Evolutionary conservation across 2,888 invertebrate genomes (phyloP), one percentile per base, ranked within the genome.

Genomic region (Drosophila cyrtoloma): DNA sequence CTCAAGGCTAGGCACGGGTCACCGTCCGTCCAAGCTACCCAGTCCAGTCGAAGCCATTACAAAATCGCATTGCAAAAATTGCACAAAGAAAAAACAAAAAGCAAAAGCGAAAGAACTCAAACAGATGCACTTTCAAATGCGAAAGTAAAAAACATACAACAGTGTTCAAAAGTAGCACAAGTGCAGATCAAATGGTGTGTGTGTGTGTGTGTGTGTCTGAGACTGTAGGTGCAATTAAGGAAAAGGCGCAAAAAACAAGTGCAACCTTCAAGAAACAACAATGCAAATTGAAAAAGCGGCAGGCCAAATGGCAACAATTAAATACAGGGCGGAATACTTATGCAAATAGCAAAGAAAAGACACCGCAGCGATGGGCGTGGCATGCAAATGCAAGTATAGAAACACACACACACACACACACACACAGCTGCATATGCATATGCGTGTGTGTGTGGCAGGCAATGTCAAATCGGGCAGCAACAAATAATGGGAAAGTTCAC

Each of bases 401-500:
- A 42, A 67, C 35, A 64, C 57, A 70, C 39, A 52, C 50, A 44
- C 26, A 39, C 52, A 59, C 28, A 35, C 33, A 39, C 16, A 58
- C 14, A 35, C 5, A 14, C 6, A 14, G 1, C 4, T 44, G 14
- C 14, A 3, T 14, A 1, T 22, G 22, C 26, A 28, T 30, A 35
- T 47, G 53, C 62, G 47, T 26, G 28, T 39, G 35, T 39, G 58
- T 65, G 71, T 59, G 66, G 65, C 63, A 73, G 50, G 44, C 70
- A 65, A 74, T 75, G 74, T 42, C 62, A 44, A 51, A 55, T 57
- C 22, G 42, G n/a, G 28, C 35, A 62, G 50, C 73, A 65, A 62
- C 61, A 62, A 71, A 65, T 62, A 78, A 82, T 84, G 84, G 71
- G 84, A 83, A 84, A 84, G 84, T 84, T 84, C 78, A 82, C 84